phyloP scores from a whole-genome alignment of 2,888 invertebrate genomes.

The Cheilosia soror region DNA sequence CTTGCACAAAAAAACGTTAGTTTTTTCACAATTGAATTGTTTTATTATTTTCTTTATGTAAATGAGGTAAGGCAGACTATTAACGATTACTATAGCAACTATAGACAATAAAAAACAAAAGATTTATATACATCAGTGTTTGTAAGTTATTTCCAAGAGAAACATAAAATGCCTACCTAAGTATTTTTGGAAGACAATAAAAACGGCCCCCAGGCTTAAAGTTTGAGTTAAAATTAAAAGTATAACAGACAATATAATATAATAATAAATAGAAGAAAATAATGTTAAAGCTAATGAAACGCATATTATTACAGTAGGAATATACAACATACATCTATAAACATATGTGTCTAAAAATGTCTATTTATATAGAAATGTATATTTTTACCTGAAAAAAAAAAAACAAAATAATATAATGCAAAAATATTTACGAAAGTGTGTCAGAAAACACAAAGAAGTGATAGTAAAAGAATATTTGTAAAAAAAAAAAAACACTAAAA shows the following conservation, averaged over 20 bases:
- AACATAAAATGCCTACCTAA: slow-evolving; percentile 19
- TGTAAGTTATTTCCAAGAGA: slow-evolving; percentile 34
- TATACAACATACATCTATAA: slow-evolving; percentile 64
- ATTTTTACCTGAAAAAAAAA: slow-evolving; percentile 61
- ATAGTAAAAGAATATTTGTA: slow-evolving; percentile 65
- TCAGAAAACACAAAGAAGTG: slow-evolving; percentile 56
- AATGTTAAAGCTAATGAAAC: slow-evolving; percentile 49
- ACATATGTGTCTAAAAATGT: slow-evolving; percentile 66
- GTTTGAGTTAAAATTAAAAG: slow-evolving; percentile 25
- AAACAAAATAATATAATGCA: slow-evolving; percentile 41
- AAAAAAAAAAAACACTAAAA: slow-evolving; percentile 39
- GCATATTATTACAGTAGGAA: slow-evolving; percentile 63
- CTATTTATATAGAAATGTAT: slow-evolving; percentile 68
- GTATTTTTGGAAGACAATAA: slow-evolving; percentile 53
- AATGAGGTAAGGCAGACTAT: slow-evolving; percentile 14
- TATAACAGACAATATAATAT: slow-evolving; percentile 11
- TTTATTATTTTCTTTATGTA: slow-evolving; percentile 22
- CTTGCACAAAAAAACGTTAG: slow-evolving; percentile 58
- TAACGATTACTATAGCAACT: slow-evolving; percentile 31
- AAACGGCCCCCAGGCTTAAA: slow-evolving; percentile 7
- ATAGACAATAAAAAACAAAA: slow-evolving; percentile 48
- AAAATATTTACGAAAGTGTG: slow-evolving; percentile 58
- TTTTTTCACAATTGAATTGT: slow-evolving; percentile 42
- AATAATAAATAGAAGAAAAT: slow-evolving; percentile 28
- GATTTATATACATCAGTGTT: slow-evolving; percentile 36